Conservation (phyloP, 2,113 vertebrate genomes). For the Heptranchias perlo region DNA sequence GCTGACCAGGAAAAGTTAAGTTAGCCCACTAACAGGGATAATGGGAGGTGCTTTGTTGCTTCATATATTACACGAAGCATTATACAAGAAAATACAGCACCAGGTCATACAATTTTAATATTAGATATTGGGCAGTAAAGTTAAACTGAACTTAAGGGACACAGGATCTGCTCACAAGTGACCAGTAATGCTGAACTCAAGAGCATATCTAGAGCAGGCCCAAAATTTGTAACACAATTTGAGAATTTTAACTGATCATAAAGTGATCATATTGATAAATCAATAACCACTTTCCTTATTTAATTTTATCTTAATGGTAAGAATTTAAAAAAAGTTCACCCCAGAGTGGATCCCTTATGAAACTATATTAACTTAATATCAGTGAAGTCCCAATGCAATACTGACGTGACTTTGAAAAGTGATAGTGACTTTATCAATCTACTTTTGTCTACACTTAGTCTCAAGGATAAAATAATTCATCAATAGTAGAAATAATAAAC, state of each 20-base stretch:
- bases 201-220: not conserved
- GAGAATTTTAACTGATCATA: not conserved
- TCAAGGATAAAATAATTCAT: not conserved
- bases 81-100: not conserved
- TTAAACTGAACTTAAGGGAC: not conserved
- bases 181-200: not conserved
- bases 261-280: not conserved
- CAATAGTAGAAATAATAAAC: not conserved
- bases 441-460: not conserved
- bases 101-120: not conserved
- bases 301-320: not conserved
- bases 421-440: not conserved
- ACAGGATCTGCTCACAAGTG: not conserved
- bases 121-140: too few species aligned
- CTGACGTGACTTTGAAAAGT: not conserved
- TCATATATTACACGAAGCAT: too few species aligned
- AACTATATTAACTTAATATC: not conserved
- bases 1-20: too few species aligned
- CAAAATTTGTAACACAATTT: not conserved
- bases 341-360: not conserved
- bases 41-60: too few species aligned
- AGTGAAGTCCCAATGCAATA: not conserved
- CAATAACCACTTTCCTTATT: not conserved
- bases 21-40: too few species aligned
- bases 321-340: not conserved